Conservation (phyloP, 2,113 vertebrate species). For the Dryoscopus gambensis region DNA sequence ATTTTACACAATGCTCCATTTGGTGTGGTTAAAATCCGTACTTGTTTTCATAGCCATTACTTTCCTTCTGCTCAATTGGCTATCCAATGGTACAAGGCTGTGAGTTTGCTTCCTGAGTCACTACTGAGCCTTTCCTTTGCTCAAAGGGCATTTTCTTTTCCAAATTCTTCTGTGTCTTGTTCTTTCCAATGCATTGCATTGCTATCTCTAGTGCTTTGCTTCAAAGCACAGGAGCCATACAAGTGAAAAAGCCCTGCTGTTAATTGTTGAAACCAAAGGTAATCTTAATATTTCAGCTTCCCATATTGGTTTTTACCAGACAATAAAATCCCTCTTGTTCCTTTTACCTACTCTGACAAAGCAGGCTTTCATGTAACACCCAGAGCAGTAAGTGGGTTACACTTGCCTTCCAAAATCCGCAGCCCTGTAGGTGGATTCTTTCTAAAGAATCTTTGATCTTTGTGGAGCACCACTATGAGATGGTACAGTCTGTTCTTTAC, state of each 20-base stretch:
- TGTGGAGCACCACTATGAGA: background rate
- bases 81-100: background rate
- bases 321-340: background rate
- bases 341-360: constrained; percentile 9
- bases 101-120: background rate
- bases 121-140: background rate
- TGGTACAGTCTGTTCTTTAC: background rate
- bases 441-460: constrained; percentile 32
- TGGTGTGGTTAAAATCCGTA: background rate
- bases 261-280: background rate
- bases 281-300: background rate
- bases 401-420: background rate
- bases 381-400: background rate
- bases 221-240: background rate
- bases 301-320: background rate
- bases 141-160: background rate
- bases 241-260: background rate
- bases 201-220: background rate
- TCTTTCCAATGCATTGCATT: background rate
- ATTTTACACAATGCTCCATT: background rate
- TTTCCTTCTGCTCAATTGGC: background rate
- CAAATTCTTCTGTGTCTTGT: background rate
- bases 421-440: constrained; percentile 23
- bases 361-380: background rate
- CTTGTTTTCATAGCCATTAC: background rate